Evolutionary conservation across 1,140 invertebrate species (phyloP), one percentile per base, ranked within the genome.

Genomic region (Drosophila murphyi): DNA sequence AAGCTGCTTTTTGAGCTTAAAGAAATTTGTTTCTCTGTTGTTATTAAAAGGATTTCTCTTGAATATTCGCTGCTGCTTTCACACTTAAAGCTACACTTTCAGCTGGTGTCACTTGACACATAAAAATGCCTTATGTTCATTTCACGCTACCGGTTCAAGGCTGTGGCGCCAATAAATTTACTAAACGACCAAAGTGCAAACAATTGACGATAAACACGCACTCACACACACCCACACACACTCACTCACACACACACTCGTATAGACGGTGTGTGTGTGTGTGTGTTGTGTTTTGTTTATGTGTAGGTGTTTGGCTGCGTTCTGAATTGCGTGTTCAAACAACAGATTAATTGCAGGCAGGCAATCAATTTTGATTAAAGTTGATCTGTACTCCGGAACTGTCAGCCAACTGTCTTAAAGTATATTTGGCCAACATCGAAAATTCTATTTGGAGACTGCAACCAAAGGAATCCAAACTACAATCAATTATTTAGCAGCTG

Each of bases 301-400:
- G 28, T n/a, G 45, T 41, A 34, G 54, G 64, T 35, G 51, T 72
- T 34, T 61, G 60, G 54, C 55, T 50, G 57, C 61, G 72, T 76
- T 70, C 80, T 87, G 72, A 82, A 88, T 88, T 87, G 83, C 83
- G 83, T 88, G 83, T 68, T 83, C 85, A 89, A 89, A 89, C 73
- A 88, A 80, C 69, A 80, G 83, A 83, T 83, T 88, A 88, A 88
- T 88, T 88, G 85, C 85, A 70, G 39, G 67, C 65, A 71, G 51
- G 85, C 85, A 89, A 88, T 88, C 85, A 83, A 88, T 88, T 88
- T 88, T 88, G 85, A 88, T 88, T 83, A 88, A 88, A 88, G 76
- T 80, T 72, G 70, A 74, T 80, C 48, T 56, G 20, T 47, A 52
- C 37, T 73, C 37, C 64, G 70, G 56, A 71, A 71, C 37, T 37